Evolutionary conservation across 2,888 invertebrate genomes (phyloP), one percentile per base, ranked within the genome.

Genomic region (Drosophila diplacantha): DNA sequence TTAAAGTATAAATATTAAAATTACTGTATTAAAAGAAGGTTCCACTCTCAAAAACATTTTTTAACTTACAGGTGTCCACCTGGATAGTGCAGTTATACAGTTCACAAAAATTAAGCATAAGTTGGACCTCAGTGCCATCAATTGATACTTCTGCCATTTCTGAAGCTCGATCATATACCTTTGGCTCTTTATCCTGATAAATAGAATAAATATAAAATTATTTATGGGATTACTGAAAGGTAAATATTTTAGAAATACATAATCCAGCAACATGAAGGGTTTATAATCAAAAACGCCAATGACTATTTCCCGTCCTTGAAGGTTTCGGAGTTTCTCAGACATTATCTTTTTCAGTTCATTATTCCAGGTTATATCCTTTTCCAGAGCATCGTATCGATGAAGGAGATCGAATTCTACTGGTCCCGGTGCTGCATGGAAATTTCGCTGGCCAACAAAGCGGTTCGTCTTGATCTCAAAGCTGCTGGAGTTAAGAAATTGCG

Each of bases 41-140:
- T 5, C 11, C 9, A 18, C 1, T 14, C 6, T 14, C 0, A 38
- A 20, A 38, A 20, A 20, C 12, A 7, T 20, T 39, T 39, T 67
- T 69, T n/a, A 51, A 70, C 77, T 47, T 62, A 87, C 87, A 71
- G 32, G 85, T 78, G 58, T 85, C 83, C 12, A 88, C 83, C 60
- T 86, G 72, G 2, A 90, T 73, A 0, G 89, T 89, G 73, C 90
- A 89, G 72, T 91, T 91, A 54, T 87, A 81, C 2, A 87, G 70
- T 49, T 78, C 71, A 60, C 88, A 88, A 77, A 88, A 90, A 29
- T 85, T 82, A 2, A 88, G 53, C 37, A 87, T 73, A 7, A 89
- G 55, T 11, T 84, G 81, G 35, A 89, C 85, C 81, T 91, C 91
- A 0, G 90, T 89, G 6, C 93, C 93, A 85, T 92, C 91, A 31